These are phyloP conservation scores for Calcarius lapponicus DNA, from an alignment of 2,797 vertebrate genomes.

Conservation along the genomic window DNA sequence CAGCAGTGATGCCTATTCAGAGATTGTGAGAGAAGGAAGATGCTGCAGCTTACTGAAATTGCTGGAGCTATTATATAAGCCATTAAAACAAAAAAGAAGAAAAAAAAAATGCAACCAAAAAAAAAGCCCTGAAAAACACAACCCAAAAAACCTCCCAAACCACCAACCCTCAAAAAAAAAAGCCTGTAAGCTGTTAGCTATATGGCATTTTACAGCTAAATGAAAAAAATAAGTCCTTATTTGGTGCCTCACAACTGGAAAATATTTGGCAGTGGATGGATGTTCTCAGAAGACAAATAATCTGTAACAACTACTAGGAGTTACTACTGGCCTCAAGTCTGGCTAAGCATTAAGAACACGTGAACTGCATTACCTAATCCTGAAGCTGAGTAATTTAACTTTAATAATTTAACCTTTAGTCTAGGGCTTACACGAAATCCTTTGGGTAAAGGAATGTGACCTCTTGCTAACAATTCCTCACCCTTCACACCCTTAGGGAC, in stretches of 20 bases:
- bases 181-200: neutral
- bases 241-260: neutral
- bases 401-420: neutral
- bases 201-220: neutral
- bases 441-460: neutral
- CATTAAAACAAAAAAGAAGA: neutral
- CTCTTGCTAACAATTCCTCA: neutral
- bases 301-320: neutral
- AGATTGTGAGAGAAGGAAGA: neutral
- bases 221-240: neutral
- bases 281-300: neutral
- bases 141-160: neutral
- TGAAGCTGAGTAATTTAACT: neutral
- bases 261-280: neutral
- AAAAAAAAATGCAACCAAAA: accelerated
- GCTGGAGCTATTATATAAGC: neutral
- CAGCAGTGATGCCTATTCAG: neutral
- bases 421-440: neutral
- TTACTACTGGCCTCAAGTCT: neutral
- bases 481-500: neutral
- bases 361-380: neutral
- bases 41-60: neutral
- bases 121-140: neutral
- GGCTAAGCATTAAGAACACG: neutral
- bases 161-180: accelerated